A percentile compares a stretch with the other conserved stretches of the same genome.
Conservation (phyloP, 2,113 vertebrate species). For the Bufo bufo region DNA sequence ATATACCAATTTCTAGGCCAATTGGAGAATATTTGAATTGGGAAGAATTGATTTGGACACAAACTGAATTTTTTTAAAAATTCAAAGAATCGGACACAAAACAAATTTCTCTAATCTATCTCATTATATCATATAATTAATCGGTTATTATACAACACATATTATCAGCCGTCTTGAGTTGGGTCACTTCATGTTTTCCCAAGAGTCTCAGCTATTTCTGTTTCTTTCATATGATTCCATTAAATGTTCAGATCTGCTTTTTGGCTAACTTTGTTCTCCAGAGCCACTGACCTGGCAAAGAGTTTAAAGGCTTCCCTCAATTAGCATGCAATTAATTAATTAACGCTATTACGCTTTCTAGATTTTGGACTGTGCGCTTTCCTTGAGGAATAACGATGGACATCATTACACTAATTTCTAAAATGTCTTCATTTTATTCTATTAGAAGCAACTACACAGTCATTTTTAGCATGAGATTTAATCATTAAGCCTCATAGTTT, state of each 20-base stretch:
- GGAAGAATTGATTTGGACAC: too few relatives aligned
- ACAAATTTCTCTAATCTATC: too few relatives aligned
- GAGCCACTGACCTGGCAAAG: slow-evolving; percentile 29
- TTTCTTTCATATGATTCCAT: neutral
- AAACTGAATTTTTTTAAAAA: too few relatives aligned
- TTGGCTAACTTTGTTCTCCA: slow-evolving; percentile 34
- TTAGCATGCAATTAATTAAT: slow-evolving; percentile 34
- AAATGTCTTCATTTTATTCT: neutral
- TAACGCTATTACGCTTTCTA: neutral
- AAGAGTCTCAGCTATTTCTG: neutral
- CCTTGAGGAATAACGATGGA: neutral
- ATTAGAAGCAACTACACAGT: neutral
- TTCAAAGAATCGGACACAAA: too few relatives aligned
- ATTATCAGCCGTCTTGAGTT: neutral
- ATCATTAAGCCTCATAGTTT: neutral
- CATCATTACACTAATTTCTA: neutral
- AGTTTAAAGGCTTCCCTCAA: slow-evolving; percentile 13
- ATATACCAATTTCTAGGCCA: too few relatives aligned
- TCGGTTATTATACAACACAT: slow-evolving; percentile 6
- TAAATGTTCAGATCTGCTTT: slow-evolving; percentile 4
- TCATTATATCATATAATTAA: slow-evolving; percentile 18
- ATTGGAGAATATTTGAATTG: too few relatives aligned
- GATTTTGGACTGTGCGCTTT: neutral
- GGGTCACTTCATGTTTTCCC: slow-evolving; percentile 1
- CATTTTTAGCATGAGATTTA: neutral